A percentile compares a stretch with the other conserved stretches of the same genome.
Conservation (phyloP, 2,888 invertebrate genomes). For the Anthrax anthrax region DNA sequence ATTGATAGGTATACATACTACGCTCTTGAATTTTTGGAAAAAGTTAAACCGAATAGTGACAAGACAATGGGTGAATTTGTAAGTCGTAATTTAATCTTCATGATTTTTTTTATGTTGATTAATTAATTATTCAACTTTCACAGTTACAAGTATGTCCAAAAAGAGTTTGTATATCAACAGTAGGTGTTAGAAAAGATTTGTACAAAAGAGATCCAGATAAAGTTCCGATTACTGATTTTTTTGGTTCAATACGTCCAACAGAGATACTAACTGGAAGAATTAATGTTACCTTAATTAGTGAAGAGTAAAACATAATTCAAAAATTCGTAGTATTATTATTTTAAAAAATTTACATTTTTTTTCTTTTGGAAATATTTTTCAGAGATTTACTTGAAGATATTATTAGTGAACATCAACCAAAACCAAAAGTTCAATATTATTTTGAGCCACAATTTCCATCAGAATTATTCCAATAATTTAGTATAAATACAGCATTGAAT, state of each 20-base stretch:
- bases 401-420: slow-evolving; percentile 11
- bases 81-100: slow-evolving; percentile 39
- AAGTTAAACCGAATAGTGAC: slow-evolving; percentile 73
- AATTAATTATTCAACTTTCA: no score
- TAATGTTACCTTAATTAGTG: slow-evolving; percentile 33
- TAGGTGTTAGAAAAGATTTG: slow-evolving; percentile 80
- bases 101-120: no score
- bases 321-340: no score
- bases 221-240: slow-evolving; percentile 95
- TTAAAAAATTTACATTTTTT: no score
- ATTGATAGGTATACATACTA: slow-evolving; percentile 98
- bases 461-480: slow-evolving; percentile 14
- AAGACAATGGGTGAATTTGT: slow-evolving; percentile 91
- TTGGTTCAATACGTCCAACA: slow-evolving; percentile 86
- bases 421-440: slow-evolving; percentile 16
- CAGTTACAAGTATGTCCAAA: slow-evolving; percentile 91
- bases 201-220: slow-evolving; percentile 70
- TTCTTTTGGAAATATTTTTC: no score
- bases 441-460: slow-evolving; percentile 26
- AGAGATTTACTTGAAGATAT: slow-evolving; percentile 21
- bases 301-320: slow-evolving; percentile 22
- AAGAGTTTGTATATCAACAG: slow-evolving; percentile 87
- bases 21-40: slow-evolving; percentile 89
- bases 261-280: slow-evolving; percentile 44
- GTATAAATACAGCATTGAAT: no score